These are phyloP conservation scores for Tillus elongatus DNA, from an alignment of 2,888 invertebrate genomes.

Conservation along the genomic window DNA sequence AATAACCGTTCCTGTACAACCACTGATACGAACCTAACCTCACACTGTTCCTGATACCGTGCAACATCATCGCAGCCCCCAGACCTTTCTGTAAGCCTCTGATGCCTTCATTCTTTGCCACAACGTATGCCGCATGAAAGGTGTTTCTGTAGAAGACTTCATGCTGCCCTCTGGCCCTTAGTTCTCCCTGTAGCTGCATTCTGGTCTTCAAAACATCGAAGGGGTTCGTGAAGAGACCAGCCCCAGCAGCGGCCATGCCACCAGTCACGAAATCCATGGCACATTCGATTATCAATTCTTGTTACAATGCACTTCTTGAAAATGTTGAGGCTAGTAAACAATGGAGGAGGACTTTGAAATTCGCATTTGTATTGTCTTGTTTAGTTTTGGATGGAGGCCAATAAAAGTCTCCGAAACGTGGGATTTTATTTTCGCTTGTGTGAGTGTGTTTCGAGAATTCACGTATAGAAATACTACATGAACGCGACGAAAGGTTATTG, in stretches of 20 bases:
- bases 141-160: slow-evolving; percentile 61
- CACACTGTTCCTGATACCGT: slow-evolving; percentile 78
- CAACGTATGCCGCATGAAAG: slow-evolving; percentile 69
- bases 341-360: too few species aligned
- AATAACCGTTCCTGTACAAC: slow-evolving; percentile 56
- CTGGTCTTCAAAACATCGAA: slow-evolving; percentile 82
- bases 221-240: slow-evolving; percentile 76
- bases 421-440: too few species aligned
- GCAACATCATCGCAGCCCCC: slow-evolving; percentile 76
- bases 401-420: too few species aligned
- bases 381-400: too few species aligned
- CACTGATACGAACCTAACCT: slow-evolving; percentile 63
- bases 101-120: slow-evolving; percentile 73
- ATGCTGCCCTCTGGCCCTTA: slow-evolving; percentile 51
- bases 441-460: too few species aligned
- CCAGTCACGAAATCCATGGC: slow-evolving; percentile 44
- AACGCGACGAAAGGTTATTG: too few species aligned
- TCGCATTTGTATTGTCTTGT: too few species aligned
- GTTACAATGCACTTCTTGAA: too few species aligned
- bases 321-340: too few species aligned
- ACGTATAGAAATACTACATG: too few species aligned
- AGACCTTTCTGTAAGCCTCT: slow-evolving; percentile 72
- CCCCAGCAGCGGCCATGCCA: slow-evolving; percentile 49
- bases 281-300: too few species aligned
- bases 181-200: slow-evolving; percentile 65